These are phyloP conservation scores for Smithornis capensis DNA, from an alignment of 2,113 vertebrate species.

Conservation along the genomic window DNA sequence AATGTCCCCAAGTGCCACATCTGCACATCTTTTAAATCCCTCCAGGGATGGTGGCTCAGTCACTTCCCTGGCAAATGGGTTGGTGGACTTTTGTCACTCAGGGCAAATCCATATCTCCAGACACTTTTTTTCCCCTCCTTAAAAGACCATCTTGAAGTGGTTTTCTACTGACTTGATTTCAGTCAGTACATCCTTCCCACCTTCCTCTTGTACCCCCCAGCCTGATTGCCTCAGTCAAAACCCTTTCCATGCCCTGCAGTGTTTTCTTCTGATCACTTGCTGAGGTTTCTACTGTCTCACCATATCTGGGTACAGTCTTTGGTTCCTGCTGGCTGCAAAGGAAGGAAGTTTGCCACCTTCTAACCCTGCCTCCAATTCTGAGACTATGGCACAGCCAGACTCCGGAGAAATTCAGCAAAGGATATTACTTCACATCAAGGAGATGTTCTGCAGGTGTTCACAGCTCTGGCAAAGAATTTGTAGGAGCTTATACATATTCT, in stretches of 20 bases:
- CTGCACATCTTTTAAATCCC: neutral
- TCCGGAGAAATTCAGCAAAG: neutral
- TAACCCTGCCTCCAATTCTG: neutral
- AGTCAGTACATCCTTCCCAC: neutral
- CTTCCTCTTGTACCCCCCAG: neutral
- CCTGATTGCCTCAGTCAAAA: neutral
- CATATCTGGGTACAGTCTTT: rapidly evolving
- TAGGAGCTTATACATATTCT: neutral
- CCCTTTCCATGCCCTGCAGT: neutral
- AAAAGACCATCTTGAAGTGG: neutral
- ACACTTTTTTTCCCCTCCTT: neutral
- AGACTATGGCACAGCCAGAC: neutral
- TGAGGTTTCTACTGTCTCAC: neutral
- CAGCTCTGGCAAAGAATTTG: neutral
- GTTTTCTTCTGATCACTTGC: neutral
- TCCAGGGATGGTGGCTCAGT: neutral
- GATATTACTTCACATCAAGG: constrained; percentile 19
- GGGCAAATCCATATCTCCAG: neutral
- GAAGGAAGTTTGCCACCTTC: constrained; percentile 7
- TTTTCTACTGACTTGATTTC: neutral
- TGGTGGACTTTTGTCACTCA: neutral
- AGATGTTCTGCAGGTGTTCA: constrained; percentile 41
- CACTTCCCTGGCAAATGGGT: neutral
- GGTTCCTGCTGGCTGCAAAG: neutral
- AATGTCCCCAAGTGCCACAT: neutral